Evolutionary conservation across 2,113 vertebrate species (phyloP).

Genomic region (Dascyllus trimaculatus): DNA sequence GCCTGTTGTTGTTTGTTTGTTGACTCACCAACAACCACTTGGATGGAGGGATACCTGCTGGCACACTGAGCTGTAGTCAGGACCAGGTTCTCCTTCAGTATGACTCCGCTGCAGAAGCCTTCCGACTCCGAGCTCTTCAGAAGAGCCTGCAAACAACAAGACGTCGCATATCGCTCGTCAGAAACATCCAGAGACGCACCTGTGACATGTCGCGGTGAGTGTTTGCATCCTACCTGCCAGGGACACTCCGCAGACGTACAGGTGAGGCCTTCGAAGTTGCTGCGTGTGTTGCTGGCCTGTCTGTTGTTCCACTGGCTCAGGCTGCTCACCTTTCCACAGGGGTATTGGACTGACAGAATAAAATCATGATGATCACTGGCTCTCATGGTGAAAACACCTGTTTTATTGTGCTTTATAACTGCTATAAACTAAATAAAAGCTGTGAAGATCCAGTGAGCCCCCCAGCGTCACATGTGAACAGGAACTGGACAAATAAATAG

Average conservation of each 20-base stretch:
- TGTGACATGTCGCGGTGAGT: background rate
- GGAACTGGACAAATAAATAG: too few species aligned
- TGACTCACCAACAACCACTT: slow-evolving; percentile 83
- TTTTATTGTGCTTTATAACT: background rate
- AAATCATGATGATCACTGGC: background rate
- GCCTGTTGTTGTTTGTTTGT: background rate
- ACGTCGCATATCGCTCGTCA: background rate
- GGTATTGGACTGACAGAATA: slow-evolving; percentile 52
- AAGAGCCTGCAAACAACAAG: slow-evolving; percentile 71
- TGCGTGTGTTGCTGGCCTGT: slow-evolving; percentile 47
- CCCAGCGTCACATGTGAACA: too few species aligned
- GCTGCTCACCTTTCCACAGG: slow-evolving; percentile 79
- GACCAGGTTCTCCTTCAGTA: slow-evolving; percentile 83
- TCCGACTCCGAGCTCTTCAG: slow-evolving; percentile 69
- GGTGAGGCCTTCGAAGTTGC: slow-evolving; percentile 59
- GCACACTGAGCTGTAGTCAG: slow-evolving; percentile 83
- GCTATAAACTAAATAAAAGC: too few species aligned
- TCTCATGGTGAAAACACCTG: background rate
- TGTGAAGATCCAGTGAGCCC: too few species aligned
- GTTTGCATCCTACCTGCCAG: slow-evolving; percentile 81
- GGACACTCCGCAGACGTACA: slow-evolving; percentile 78
- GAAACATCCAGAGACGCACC: background rate
- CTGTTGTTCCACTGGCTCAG: slow-evolving; percentile 54
- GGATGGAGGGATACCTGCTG: slow-evolving; percentile 62
- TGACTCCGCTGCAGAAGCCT: slow-evolving; percentile 84